phyloP scores from a whole-genome alignment of 2,797 vertebrate species.

The Uromys caudimaculatus region DNA sequence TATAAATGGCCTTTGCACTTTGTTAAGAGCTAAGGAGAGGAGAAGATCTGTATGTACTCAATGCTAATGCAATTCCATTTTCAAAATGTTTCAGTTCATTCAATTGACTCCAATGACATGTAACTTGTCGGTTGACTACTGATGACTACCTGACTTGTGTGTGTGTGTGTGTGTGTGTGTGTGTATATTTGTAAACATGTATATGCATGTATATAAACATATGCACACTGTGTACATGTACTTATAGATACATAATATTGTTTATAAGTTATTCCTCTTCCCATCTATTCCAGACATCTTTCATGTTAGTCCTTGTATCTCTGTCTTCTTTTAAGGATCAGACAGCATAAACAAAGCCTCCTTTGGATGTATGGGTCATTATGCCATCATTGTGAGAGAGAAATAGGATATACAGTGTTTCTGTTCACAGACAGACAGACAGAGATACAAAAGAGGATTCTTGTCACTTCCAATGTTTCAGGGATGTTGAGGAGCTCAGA shows the following conservation, averaged over 20 bases:
- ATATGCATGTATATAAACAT: neutral
- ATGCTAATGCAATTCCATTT: neutral
- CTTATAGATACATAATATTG: neutral
- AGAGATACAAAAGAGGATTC: neutral
- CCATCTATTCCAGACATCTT: neutral
- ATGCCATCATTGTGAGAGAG: neutral
- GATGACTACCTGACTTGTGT: neutral
- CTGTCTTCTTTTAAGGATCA: neutral
- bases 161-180: neutral
- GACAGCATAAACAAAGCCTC: neutral
- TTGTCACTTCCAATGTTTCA: neutral
- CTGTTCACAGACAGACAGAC: neutral
- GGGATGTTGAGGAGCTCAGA: neutral
- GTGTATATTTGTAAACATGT: neutral
- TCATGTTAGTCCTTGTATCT: neutral
- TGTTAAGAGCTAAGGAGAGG: neutral
- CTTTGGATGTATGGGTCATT: neutral
- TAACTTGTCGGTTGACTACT: neutral
- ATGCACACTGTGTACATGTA: neutral
- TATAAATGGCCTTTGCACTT: neutral
- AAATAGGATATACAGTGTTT: neutral
- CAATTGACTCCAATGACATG: neutral
- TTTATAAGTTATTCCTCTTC: neutral
- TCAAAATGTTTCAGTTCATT: neutral
- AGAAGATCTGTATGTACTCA: neutral